These are phyloP conservation scores for Nixonia krombeini DNA, from an alignment of 1,140 invertebrate species.

Conservation along the genomic window DNA sequence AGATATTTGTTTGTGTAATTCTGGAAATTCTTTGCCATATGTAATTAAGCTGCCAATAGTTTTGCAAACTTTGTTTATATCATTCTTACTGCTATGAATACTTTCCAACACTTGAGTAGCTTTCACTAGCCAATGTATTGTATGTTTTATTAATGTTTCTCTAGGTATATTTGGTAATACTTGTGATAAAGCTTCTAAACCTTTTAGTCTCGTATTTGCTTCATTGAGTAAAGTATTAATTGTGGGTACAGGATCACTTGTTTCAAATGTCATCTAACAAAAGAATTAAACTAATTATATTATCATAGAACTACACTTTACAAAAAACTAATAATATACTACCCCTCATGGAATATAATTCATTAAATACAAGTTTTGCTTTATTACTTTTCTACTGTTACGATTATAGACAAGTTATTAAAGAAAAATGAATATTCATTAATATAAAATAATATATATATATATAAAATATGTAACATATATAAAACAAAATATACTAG, in stretches of 20 bases:
- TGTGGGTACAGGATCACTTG: not conserved
- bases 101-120: conserved; percentile 53
- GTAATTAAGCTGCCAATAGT: conserved; percentile 44
- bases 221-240: conserved; percentile 51
- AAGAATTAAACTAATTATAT: too few species aligned
- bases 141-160: conserved; percentile 52
- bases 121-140: conserved; percentile 58
- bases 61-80: conserved; percentile 53
- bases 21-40: conserved; percentile 50
- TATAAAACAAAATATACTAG: too few species aligned
- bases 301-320: too few species aligned
- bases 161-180: conserved; percentile 43
- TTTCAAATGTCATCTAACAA: too few species aligned
- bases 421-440: too few species aligned
- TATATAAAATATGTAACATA: too few species aligned
- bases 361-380: too few species aligned
- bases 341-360: too few species aligned
- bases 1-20: conserved; percentile 60
- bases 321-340: too few species aligned
- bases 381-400: too few species aligned
- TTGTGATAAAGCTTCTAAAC: conserved; percentile 40
- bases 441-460: too few species aligned
- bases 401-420: too few species aligned
- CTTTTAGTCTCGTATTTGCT: conserved; percentile 26
- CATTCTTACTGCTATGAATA: conserved; percentile 24